Percentiles rank a stretch among this genome's conserved stretches.
Evolutionary conservation across 2,888 invertebrate species (phyloP).

Genomic region (Gortyna flavago): DNA sequence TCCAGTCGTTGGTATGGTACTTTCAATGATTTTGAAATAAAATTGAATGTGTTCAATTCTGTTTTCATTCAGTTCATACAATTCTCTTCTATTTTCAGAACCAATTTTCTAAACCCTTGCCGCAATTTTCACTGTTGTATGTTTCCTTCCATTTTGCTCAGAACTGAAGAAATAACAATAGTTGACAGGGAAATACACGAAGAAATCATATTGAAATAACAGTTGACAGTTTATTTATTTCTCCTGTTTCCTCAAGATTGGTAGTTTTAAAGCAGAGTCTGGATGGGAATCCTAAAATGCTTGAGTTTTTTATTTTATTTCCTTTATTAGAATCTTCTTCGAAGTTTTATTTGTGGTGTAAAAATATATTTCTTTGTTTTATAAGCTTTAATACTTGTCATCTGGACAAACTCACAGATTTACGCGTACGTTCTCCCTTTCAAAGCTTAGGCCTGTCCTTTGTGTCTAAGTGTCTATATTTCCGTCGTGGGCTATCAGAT

Average conservation of each 20-base stretch:
- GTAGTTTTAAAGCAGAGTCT: neutral
- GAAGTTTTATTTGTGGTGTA: neutral
- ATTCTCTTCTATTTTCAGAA: slow-evolving; percentile 19
- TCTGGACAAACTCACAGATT: slow-evolving; percentile 40
- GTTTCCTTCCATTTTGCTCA: slow-evolving; percentile 17
- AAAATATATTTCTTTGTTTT: neutral
- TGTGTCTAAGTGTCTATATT: slow-evolving; percentile 59
- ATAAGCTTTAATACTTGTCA: neutral
- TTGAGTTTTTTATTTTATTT: neutral
- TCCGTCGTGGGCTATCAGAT: slow-evolving; percentile 62
- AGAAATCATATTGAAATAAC: neutral
- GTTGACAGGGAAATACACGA: neutral
- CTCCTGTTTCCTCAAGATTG: neutral
- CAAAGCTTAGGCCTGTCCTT: slow-evolving; percentile 58
- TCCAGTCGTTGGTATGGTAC: neutral
- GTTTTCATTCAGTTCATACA: neutral
- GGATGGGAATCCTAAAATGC: neutral
- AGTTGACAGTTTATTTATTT: neutral
- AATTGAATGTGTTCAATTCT: slow-evolving; percentile 1
- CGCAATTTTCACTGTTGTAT: neutral
- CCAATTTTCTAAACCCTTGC: slow-evolving; percentile 19
- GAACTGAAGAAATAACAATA: neutral
- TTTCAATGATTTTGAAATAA: neutral
- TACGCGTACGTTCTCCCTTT: slow-evolving; percentile 56
- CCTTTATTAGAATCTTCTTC: neutral